Evolutionary conservation across 2,797 vertebrate genomes (phyloP).

Genomic region (Malurus splendens): DNA sequence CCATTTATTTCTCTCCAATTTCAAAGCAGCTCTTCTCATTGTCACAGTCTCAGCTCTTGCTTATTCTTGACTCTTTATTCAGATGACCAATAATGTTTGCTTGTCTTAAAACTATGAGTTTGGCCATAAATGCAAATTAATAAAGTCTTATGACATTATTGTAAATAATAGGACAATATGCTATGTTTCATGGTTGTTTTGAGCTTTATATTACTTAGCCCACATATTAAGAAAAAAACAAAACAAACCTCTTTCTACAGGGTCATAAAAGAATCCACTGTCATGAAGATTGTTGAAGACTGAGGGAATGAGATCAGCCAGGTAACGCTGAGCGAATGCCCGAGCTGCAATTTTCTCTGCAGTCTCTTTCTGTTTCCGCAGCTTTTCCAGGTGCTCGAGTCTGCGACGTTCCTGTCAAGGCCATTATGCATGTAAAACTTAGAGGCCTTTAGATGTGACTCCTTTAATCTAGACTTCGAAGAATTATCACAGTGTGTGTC

Average conservation of each 20-base stretch:
- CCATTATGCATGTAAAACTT: background rate
- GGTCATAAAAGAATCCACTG: constrained; percentile 87
- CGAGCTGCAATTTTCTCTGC: constrained; percentile 85
- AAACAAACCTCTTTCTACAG: constrained; percentile 82
- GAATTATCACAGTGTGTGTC: background rate
- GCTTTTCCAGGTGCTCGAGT: constrained; percentile 73
- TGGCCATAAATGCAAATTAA: background rate
- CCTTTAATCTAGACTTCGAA: background rate
- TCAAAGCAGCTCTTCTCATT: background rate
- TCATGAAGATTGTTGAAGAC: constrained; percentile 80
- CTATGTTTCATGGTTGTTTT: background rate
- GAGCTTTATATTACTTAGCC: background rate
- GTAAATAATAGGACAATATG: background rate
- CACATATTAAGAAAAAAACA: background rate
- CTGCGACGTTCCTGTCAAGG: constrained; percentile 78
- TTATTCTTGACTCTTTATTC: background rate
- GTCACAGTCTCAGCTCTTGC: background rate
- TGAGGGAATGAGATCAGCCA: constrained; percentile 81
- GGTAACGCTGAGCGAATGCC: constrained; percentile 78
- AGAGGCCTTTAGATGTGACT: background rate
- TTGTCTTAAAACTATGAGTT: background rate
- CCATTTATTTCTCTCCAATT: background rate
- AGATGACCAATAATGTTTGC: background rate
- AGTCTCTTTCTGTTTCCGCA: constrained; percentile 76
- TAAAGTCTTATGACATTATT: background rate